Evolutionary conservation across 2,888 invertebrate genomes (phyloP).

Genomic region (Yponomeuta cagnagella): DNA sequence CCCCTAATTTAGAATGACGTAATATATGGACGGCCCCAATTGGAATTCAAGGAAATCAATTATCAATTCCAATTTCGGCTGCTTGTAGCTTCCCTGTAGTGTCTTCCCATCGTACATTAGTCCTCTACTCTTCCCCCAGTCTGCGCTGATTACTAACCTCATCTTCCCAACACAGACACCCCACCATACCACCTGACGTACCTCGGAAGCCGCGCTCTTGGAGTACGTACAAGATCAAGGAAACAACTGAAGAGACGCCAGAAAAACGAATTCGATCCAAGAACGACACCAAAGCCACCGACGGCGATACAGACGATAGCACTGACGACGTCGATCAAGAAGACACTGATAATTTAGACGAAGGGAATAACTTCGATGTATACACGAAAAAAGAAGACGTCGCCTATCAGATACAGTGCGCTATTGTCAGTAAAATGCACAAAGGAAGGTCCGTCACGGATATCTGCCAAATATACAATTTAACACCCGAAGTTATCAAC

Average conservation of each 20-base stretch:
- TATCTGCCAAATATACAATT: constrained; percentile 35
- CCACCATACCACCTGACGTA: neutral
- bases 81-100: no score
- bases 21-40: no score
- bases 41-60: no score
- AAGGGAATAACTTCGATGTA: neutral
- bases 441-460: constrained; percentile 37
- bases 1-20: no score
- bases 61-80: no score
- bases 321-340: constrained; percentile 13
- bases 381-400: constrained; percentile 30
- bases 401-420: constrained; percentile 31
- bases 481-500: constrained; percentile 36
- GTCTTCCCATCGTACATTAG: no score
- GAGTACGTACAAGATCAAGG: constrained; percentile 1
- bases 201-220: neutral
- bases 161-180: neutral
- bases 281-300: neutral
- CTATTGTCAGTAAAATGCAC: constrained; percentile 43
- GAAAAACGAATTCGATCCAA: neutral
- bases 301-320: neutral
- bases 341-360: constrained; percentile 7
- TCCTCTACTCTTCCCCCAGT: no score
- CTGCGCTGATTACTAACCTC: no score
- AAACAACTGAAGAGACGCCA: constrained; percentile 13